phyloP scores from a whole-genome alignment of 2,113 vertebrate genomes.

The Nettapus auritus region DNA sequence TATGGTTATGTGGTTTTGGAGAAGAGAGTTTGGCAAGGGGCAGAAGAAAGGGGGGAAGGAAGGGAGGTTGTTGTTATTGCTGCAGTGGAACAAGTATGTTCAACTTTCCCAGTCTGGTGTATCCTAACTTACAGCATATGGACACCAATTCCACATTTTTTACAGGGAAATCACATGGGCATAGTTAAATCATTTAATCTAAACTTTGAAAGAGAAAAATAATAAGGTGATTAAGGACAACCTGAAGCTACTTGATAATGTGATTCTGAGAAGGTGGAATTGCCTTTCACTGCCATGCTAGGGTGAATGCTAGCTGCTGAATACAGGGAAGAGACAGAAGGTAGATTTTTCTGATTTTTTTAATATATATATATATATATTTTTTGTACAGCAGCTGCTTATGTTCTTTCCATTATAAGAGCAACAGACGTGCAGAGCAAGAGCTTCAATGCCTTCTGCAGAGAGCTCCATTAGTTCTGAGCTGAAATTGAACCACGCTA shows the following conservation, averaged over 20 bases:
- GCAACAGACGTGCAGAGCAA: slow-evolving; percentile 13
- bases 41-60: neutral
- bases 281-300: slow-evolving; percentile 18
- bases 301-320: neutral
- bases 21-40: neutral
- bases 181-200: slow-evolving; percentile 71
- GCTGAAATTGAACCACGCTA: slow-evolving; percentile 56
- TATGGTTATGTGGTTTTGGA: slow-evolving; percentile 53
- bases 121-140: slow-evolving; percentile 62
- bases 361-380: no score
- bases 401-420: slow-evolving; percentile 44
- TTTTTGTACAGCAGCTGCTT: neutral
- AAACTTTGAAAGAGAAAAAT: slow-evolving; percentile 70
- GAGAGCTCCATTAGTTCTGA: slow-evolving; percentile 27
- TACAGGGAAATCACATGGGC: slow-evolving; percentile 52
- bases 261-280: slow-evolving; percentile 41
- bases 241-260: slow-evolving; percentile 66
- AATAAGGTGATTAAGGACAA: slow-evolving; percentile 69
- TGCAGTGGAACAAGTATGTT: slow-evolving; percentile 50
- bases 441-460: slow-evolving; percentile 33
- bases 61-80: neutral
- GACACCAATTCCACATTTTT: slow-evolving; percentile 48
- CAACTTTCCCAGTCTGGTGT: slow-evolving; percentile 61
- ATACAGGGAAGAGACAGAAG: neutral
- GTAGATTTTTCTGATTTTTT: neutral